These are phyloP conservation scores for Pterois miles DNA, from an alignment of 2,797 vertebrate species.

Conservation along the genomic window DNA sequence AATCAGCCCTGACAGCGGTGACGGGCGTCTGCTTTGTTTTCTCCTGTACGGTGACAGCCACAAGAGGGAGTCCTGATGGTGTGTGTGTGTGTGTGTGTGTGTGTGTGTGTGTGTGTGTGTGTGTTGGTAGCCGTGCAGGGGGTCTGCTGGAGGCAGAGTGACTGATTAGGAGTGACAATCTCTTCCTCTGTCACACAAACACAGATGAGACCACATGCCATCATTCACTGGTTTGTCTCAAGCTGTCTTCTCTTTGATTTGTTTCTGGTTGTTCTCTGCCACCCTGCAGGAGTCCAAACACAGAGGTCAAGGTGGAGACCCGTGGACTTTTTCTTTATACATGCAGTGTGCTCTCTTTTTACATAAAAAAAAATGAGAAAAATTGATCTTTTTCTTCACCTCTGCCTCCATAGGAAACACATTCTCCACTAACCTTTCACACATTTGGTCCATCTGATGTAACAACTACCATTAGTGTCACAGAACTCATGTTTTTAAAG, in stretches of 20 bases:
- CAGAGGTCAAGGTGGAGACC: background rate
- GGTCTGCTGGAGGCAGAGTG: conserved; percentile 25
- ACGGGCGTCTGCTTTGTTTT: background rate
- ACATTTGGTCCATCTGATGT: background rate
- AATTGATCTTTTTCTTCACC: background rate
- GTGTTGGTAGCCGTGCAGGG: background rate
- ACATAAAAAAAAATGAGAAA: no score
- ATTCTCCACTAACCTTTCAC: background rate
- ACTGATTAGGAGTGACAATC: conserved; percentile 18
- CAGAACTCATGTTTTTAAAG: background rate
- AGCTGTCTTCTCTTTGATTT: conserved; percentile 5
- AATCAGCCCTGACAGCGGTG: conserved; percentile 24
- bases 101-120: background rate
- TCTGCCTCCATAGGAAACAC: background rate
- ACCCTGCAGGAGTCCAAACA: background rate
- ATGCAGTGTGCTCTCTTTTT: background rate
- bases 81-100: background rate
- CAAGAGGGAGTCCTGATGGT: conserved; percentile 52
- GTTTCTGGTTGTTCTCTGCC: background rate
- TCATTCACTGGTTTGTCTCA: conserved; percentile 10
- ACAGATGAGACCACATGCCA: conserved; percentile 28
- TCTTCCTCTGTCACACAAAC: background rate
- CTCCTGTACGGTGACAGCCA: conserved; percentile 13
- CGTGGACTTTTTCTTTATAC: background rate
- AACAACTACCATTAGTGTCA: background rate